Evolutionary conservation across 2,888 invertebrate species (phyloP).

Genomic region (Drosophila kambysellisi): DNA sequence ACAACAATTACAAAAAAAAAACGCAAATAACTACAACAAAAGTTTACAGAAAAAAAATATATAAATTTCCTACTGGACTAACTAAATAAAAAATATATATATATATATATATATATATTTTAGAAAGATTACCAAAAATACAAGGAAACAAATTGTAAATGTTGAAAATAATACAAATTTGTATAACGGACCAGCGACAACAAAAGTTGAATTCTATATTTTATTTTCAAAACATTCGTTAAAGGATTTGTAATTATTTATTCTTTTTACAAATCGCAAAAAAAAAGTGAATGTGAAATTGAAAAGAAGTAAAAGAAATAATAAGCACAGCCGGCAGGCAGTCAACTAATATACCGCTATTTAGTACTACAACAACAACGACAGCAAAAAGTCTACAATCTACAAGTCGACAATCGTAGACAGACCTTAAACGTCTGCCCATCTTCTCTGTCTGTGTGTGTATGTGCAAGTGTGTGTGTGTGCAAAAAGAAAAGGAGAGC

Average conservation of each 20-base stretch:
- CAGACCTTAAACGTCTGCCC: conserved; percentile 13
- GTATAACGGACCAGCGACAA: conserved; percentile 20
- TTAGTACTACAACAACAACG: conserved; percentile 17
- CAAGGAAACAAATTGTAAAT: conserved; percentile 11
- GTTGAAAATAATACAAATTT: conserved; percentile 10
- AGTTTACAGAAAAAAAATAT: conserved; percentile 36
- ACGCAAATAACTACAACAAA: conserved; percentile 13
- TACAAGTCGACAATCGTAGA: conserved; percentile 36
- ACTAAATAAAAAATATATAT: conserved; percentile 3
- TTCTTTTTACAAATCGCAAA: neutral
- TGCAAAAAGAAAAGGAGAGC: neutral
- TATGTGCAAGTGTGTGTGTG: conserved; percentile 3
- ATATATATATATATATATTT: neutral
- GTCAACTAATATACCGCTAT: conserved; percentile 19
- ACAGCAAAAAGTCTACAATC: conserved; percentile 25
- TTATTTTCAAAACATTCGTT: conserved; percentile 14
- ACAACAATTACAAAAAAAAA: conserved; percentile 21
- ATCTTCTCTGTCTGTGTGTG: conserved; percentile 12
- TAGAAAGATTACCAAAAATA: conserved; percentile 7
- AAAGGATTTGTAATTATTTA: neutral
- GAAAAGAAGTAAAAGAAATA: neutral
- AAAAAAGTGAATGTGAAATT: conserved; percentile 37
- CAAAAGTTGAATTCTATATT: conserved; percentile 6
- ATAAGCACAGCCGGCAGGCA: neutral
- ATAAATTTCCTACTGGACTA: conserved; percentile 27